Percentiles rank a stretch among this genome's conserved stretches.
Conservation (phyloP, 2,113 vertebrate species). For the Talpa occidentalis region DNA sequence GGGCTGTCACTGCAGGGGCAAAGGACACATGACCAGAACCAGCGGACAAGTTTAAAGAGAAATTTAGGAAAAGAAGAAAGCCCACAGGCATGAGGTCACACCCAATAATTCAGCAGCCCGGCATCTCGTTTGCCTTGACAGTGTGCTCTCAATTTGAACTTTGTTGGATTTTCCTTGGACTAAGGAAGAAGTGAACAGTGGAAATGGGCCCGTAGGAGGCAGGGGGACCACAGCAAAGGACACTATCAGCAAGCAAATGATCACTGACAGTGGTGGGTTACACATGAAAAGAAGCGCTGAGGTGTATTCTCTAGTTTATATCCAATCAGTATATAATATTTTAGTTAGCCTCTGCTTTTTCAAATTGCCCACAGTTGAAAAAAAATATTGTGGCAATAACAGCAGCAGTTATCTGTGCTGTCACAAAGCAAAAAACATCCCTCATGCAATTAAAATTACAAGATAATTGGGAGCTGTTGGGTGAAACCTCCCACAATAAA, state of each 20-base stretch:
- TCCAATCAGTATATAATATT: background rate
- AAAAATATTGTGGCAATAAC: background rate
- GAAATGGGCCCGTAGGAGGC: background rate
- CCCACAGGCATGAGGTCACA: background rate
- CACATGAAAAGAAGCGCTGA: background rate
- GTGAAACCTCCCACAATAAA: background rate
- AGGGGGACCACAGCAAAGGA: background rate
- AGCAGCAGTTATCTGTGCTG: background rate
- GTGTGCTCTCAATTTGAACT: background rate
- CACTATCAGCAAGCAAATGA: background rate
- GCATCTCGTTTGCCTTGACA: background rate
- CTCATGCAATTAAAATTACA: slow-evolving; percentile 43
- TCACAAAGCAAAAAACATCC: background rate
- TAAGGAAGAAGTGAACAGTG: background rate
- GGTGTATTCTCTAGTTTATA: background rate
- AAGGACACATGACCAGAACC: no score
- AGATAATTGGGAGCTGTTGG: background rate
- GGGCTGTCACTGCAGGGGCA: background rate
- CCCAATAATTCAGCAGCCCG: background rate
- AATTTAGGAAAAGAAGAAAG: background rate
- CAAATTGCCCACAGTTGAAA: background rate
- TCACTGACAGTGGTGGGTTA: background rate
- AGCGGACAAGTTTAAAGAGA: background rate
- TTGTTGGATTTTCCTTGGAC: background rate
- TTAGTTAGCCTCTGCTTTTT: background rate